phyloP scores from a whole-genome alignment of 2,888 invertebrate genomes.

The Apodemia hepburni region DNA sequence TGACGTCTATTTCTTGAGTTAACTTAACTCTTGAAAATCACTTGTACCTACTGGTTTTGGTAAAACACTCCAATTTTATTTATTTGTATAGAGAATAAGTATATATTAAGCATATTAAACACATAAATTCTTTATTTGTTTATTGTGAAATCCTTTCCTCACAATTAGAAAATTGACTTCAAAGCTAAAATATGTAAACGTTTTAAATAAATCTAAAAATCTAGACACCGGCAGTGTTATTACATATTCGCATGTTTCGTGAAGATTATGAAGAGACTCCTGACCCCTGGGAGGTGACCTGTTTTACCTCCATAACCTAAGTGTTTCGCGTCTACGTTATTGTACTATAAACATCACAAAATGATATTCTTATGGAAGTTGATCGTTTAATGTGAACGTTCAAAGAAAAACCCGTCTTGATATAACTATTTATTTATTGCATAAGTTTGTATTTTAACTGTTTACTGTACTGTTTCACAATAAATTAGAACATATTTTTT shows the following conservation, averaged over 20 bases:
- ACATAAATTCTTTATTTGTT: too few species aligned
- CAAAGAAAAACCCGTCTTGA: too few species aligned
- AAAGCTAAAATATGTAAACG: neutral
- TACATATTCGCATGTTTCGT: constrained; percentile 50
- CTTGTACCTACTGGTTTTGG: too few species aligned
- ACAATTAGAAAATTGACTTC: neutral
- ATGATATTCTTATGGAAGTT: constrained; percentile 5
- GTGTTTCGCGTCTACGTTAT: constrained; percentile 71
- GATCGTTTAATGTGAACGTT: neutral
- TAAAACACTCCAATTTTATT: too few species aligned
- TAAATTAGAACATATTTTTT: too few species aligned
- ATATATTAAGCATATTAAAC: too few species aligned
- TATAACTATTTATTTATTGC: too few species aligned
- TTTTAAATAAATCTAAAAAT: constrained; percentile 14
- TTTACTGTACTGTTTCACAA: too few species aligned
- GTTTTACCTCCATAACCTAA: constrained; percentile 59
- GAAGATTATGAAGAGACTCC: constrained; percentile 49
- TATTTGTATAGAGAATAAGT: too few species aligned
- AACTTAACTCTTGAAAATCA: too few species aligned
- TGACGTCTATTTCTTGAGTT: too few species aligned
- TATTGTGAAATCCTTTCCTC: neutral
- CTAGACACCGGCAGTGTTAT: neutral
- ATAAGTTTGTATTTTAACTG: too few species aligned
- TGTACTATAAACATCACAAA: constrained; percentile 44
- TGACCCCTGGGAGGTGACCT: constrained; percentile 64